Evolutionary conservation across 2,113 vertebrate species (phyloP).

Genomic region (Salvelinus fontinalis): DNA sequence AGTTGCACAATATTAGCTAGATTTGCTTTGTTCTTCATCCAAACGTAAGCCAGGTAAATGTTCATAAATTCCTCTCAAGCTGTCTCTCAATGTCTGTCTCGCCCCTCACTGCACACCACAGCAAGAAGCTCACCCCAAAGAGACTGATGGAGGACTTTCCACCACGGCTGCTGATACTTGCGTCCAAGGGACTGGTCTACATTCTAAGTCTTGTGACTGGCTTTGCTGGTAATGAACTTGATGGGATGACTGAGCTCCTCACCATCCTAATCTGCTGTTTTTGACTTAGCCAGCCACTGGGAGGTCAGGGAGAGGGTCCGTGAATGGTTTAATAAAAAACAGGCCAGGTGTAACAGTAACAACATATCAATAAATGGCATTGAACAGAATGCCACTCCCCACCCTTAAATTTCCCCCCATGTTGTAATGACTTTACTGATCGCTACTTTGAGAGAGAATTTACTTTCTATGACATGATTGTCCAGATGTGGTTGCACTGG

Average conservation of each 20-base stretch:
- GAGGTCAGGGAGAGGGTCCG: constrained; percentile 46
- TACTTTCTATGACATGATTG: too few relatives aligned
- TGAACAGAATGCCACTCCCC: too few relatives aligned
- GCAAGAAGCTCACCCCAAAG: constrained; percentile 18
- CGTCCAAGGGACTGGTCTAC: constrained; percentile 67
- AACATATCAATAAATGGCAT: too few relatives aligned
- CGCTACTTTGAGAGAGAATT: too few relatives aligned
- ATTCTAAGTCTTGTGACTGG: constrained; percentile 68
- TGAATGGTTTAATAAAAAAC: neutral
- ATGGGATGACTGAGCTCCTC: constrained; percentile 55
- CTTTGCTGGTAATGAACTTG: constrained; percentile 75
- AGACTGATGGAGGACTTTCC: constrained; percentile 67
- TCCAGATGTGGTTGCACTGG: too few relatives aligned
- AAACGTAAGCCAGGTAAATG: constrained; percentile 53
- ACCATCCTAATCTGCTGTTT: constrained; percentile 13
- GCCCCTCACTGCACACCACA: constrained; percentile 67
- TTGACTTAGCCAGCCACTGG: constrained; percentile 2
- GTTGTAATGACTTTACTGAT: too few relatives aligned
- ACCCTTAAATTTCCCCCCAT: too few relatives aligned
- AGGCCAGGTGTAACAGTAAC: too few relatives aligned
- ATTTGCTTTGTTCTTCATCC: constrained; percentile 25
- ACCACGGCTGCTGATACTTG: constrained; percentile 50
- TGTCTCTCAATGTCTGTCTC: constrained; percentile 36
- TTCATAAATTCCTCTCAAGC: constrained; percentile 52
- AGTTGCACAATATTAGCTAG: neutral